Base-by-base conservation (phyloP, 2,113 vertebrate genomes). In the Menura novaehollandiae region DNA sequence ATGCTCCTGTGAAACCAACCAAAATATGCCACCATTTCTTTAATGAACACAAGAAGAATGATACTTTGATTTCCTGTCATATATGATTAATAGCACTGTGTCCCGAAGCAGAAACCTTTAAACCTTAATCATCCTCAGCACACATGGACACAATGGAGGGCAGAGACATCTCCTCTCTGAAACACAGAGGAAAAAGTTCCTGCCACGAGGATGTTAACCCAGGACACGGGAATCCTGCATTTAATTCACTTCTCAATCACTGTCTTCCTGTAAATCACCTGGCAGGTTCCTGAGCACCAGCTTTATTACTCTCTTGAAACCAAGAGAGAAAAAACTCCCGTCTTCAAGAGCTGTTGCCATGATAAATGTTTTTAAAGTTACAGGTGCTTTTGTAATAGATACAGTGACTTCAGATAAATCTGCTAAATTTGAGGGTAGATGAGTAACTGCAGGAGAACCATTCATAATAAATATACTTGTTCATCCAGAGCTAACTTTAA, bases 91-190 rank as follows among this genome's bases (percentile, higher is more conserved):
- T 3, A 37, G 6, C 1, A 0, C 22, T 5, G 13, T 9, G 35
- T 35, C 39, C 51, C 66, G 85, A 62, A 89, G 23, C 53, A 15
- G 19, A 22, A 44, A 28, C 6, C 27, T 91, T 68, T 64, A 46
- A 52, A 12, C 51, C 39, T 79, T 73, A 28, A 15, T 58, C n/a
- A 55, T 26, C 15, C 21, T 71, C 74, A 41, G 41, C 51, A 32
- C 0, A 0, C 41, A 9, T 0, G 1, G 64, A 55, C 52, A 64
- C 27, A 14, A 2, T 26, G 33, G 37, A 58, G 15, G 26, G 12
- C 63, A 77, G 55, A 51, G 35, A 41, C 12, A 30, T 46, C 30
- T 81, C 32, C 37, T 80, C 47, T 51, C 39, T 51, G 37, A 74
- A 8, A 55, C 13, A 47, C 23, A 52, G 64, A 43, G 33, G 30